Percentiles rank a stretch among this genome's conserved stretches.
phyloP scores from a whole-genome alignment of 2,113 vertebrate species.

The Leiothrix lutea region DNA sequence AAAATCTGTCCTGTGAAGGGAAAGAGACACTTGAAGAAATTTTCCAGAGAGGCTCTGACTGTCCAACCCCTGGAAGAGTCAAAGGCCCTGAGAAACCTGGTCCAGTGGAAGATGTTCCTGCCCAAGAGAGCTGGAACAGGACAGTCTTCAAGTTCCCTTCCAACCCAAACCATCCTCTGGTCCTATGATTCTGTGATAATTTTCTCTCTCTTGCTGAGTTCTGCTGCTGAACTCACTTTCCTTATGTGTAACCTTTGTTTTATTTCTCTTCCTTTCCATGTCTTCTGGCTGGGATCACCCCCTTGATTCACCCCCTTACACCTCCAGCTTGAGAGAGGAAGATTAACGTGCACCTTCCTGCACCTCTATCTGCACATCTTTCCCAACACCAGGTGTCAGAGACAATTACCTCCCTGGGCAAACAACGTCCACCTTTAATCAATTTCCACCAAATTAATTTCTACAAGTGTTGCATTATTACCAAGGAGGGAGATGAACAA shows the following conservation, averaged over 20 bases:
- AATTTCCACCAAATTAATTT: slow-evolving; percentile 54
- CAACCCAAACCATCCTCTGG: background rate
- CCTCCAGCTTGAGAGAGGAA: background rate
- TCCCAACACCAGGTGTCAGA: background rate
- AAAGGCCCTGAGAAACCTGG: background rate
- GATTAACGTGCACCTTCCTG: background rate
- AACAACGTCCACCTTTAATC: slow-evolving; percentile 35
- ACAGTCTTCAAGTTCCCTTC: background rate
- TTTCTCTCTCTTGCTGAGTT: background rate
- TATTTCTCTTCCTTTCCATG: background rate
- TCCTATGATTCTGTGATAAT: background rate
- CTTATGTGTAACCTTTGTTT: background rate
- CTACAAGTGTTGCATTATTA: slow-evolving; percentile 32
- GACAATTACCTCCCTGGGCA: background rate
- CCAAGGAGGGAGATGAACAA: slow-evolving; percentile 32
- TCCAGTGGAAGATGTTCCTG: background rate
- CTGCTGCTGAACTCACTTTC: background rate
- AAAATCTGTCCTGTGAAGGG: background rate
- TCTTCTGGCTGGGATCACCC: background rate
- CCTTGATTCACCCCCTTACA: background rate
- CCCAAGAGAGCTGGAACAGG: background rate
- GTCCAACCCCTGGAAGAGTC: background rate
- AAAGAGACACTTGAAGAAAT: background rate
- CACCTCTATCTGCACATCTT: background rate
- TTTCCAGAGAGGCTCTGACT: background rate